A percentile compares a stretch with the other conserved stretches of the same genome.
Evolutionary conservation across 2,113 vertebrate species (phyloP).

Genomic region (Drymodes brunneopygia): DNA sequence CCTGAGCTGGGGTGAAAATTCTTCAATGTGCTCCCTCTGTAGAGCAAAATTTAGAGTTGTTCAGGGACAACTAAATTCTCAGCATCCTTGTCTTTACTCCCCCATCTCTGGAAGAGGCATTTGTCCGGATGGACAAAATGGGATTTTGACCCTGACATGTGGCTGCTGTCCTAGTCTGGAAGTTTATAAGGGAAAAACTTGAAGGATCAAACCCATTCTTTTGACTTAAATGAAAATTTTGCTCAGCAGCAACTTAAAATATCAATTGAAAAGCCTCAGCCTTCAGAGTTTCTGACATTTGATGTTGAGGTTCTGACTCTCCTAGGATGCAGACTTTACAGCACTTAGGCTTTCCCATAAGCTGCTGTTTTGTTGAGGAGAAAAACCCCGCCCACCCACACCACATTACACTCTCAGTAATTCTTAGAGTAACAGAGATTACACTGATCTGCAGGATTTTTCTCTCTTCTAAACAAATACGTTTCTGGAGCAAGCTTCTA

Average conservation of each 20-base stretch:
- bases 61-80: neutral
- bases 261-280: neutral
- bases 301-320: neutral
- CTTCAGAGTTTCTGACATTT: neutral
- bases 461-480: neutral
- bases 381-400: neutral
- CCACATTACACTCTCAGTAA: neutral
- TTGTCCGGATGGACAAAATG: neutral
- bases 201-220: neutral
- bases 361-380: neutral
- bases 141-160: neutral
- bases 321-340: neutral
- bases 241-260: neutral
- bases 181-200: neutral
- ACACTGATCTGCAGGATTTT: neutral
- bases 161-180: neutral
- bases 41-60: neutral
- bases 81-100: neutral
- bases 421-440: neutral
- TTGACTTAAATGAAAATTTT: neutral
- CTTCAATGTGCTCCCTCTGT: neutral
- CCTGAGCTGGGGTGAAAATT: neutral
- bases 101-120: neutral
- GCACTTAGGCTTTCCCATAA: neutral
- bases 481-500: neutral